Evolutionary conservation across 2,888 invertebrate species (phyloP).

Genomic region (Ornithoptera priamus): DNA sequence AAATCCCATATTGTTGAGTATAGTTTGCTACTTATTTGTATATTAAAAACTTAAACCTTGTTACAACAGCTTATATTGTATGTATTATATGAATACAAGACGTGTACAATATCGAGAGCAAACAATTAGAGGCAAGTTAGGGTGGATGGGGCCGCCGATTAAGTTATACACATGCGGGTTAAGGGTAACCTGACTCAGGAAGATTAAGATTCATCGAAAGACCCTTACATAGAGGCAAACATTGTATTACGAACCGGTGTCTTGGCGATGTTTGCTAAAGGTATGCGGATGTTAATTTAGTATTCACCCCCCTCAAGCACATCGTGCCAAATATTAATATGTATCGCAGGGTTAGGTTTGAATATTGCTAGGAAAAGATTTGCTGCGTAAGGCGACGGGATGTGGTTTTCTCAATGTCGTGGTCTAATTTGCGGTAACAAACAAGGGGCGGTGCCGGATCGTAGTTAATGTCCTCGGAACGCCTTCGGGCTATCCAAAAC

Average conservation of each 20-base stretch:
- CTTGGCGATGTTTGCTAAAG: constrained; percentile 74
- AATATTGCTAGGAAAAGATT: constrained; percentile 48
- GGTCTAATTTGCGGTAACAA: constrained; percentile 72
- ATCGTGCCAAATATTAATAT: constrained; percentile 69
- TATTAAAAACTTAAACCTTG: neutral
- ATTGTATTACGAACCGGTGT: constrained; percentile 74
- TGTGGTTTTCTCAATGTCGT: constrained; percentile 45
- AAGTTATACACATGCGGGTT: constrained; percentile 79
- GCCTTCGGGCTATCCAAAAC: constrained; percentile 65
- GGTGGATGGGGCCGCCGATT: constrained; percentile 69
- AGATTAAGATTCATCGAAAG: constrained; percentile 78
- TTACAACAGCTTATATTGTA: neutral
- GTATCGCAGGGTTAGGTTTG: constrained; percentile 45
- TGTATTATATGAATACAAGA: constrained; percentile 44
- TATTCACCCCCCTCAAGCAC: constrained; percentile 66
- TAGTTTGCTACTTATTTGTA: neutral
- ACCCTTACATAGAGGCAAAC: constrained; percentile 76
- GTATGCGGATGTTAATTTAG: constrained; percentile 77
- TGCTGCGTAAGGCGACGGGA: constrained; percentile 40
- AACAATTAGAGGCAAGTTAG: constrained; percentile 77
- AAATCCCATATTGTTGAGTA: neutral
- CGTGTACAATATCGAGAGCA: constrained; percentile 77
- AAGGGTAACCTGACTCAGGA: constrained; percentile 75
- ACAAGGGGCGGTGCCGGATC: constrained; percentile 66
- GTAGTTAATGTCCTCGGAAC: constrained; percentile 64